Conservation (phyloP, 2,113 vertebrate species). For the Anoura caudifer region DNA sequence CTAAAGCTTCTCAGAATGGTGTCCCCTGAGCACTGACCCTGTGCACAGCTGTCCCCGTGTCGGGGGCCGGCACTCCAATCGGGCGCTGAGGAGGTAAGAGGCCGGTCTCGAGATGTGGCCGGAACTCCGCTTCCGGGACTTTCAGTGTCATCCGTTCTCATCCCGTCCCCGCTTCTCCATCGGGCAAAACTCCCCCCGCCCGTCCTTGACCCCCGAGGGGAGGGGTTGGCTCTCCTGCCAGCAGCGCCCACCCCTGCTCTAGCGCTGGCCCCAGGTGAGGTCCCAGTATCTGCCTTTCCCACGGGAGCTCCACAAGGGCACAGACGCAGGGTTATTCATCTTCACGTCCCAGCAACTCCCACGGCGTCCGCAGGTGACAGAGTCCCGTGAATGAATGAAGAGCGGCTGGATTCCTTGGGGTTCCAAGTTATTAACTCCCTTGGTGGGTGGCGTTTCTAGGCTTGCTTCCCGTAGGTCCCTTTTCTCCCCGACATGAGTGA, state of each 20-base stretch:
- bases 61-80: not conserved
- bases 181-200: not conserved
- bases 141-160: not conserved
- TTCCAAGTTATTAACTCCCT: not conserved
- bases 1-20: not conserved
- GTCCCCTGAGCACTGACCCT: not conserved
- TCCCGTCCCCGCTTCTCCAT: rapidly evolving
- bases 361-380: not conserved
- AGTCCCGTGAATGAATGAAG: too few relatives aligned
- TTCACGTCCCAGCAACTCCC: not conserved
- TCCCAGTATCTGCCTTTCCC: not conserved
- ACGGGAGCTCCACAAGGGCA: not conserved
- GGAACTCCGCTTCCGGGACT: not conserved
- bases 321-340: not conserved
- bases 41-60: not conserved
- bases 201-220: not conserved
- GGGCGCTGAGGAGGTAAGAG: not conserved
- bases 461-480: not conserved
- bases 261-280: not conserved
- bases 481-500: not conserved
- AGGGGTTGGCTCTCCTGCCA: not conserved
- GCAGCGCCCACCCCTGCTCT: rapidly evolving
- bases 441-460: not conserved
- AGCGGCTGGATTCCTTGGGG: not conserved
- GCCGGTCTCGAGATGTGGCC: not conserved